Evolutionary conservation across 2,113 vertebrate species (phyloP), one percentile per base, ranked within the genome.

Genomic region (Silurus meridionalis): DNA sequence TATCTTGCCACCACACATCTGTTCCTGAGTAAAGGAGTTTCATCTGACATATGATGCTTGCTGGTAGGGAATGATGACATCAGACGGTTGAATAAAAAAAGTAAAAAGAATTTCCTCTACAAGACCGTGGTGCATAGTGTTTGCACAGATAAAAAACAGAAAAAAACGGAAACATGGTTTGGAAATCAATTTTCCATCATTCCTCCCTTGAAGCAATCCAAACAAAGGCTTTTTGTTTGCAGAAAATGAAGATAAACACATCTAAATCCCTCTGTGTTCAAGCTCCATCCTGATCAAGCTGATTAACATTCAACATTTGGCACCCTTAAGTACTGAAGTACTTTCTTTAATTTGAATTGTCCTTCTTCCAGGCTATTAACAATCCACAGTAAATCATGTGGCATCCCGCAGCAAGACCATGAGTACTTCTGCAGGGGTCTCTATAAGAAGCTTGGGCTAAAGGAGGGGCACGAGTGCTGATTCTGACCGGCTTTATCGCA

Each of bases 291-390:
- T 52, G 77, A 86, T 86, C 64, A 60, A 80, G 75, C 64, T 61
- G 85, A 84, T 61, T 81, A 80, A n/a, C 78, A 81, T 81, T 81
- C 85, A 72, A 52, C 85, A 86, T 67, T 72, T 81, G 85, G 37
- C 85, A 86, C 78, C 61, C 53, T 71, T 86, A 86, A 71, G 28
- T 86, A 81, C 46, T 48, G 75, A 21, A 14, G 10, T 48, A 74
- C 77, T 69, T 78, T 46, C 55, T 72, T 81, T 86, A 79, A 86
- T 61, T 28, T 72, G 53, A 81, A 53, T 66, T 81, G 81, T 50
- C 48, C 82, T 82, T 74, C 80, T 53, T 82, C 57, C 80, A 82
- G 80, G 21, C 46, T 52, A 28, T 72, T 81, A 81, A 81, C 85
- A 71, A 58, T 81, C 61, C 61, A 83, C 37, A 21, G 74, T 85